Evolutionary conservation across 1,140 invertebrate genomes (phyloP).

Genomic region (Drosophila ogumai): DNA sequence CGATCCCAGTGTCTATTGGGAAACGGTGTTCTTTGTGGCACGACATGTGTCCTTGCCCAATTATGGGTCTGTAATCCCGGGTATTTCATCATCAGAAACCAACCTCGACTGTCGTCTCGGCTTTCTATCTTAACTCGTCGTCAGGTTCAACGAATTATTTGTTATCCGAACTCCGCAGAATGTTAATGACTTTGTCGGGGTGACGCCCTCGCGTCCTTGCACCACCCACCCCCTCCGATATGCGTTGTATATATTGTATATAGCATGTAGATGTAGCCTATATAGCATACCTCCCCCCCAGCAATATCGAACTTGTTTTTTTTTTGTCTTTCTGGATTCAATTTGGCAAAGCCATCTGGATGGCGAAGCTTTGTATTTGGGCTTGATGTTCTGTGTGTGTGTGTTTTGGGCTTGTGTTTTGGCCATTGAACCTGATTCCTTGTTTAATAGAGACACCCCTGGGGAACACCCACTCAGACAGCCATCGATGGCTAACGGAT

Average conservation of each 20-base stretch:
- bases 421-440: constrained; percentile 50
- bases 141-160: constrained; percentile 40
- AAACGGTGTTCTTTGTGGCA: constrained; percentile 8
- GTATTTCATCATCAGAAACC: constrained; percentile 8
- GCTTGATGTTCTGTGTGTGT: constrained; percentile 26
- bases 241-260: constrained; percentile 1
- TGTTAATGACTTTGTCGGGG: constrained; percentile 32
- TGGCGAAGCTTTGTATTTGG: constrained; percentile 23
- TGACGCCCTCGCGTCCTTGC: constrained; percentile 21
- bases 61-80: constrained; percentile 8
- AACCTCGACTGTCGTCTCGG: constrained; percentile 4
- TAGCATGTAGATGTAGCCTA: constrained; percentile 1
- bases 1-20: not conserved
- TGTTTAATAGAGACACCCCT: constrained; percentile 34
- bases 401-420: constrained; percentile 28
- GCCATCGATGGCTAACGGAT: not conserved
- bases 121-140: constrained; percentile 13
- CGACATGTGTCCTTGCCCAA: constrained; percentile 35
- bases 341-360: constrained; percentile 49
- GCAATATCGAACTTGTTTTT: constrained; percentile 27
- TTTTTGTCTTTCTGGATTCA: constrained; percentile 7
- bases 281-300: constrained; percentile 4
- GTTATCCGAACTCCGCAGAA: constrained; percentile 38
- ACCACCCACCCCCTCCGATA: constrained; percentile 23
- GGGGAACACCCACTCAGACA: constrained; percentile 2